A percentile compares a stretch with the other conserved stretches of the same genome.
phyloP scores from a whole-genome alignment of 2,113 vertebrate genomes.

The Eurystomus gularis region DNA sequence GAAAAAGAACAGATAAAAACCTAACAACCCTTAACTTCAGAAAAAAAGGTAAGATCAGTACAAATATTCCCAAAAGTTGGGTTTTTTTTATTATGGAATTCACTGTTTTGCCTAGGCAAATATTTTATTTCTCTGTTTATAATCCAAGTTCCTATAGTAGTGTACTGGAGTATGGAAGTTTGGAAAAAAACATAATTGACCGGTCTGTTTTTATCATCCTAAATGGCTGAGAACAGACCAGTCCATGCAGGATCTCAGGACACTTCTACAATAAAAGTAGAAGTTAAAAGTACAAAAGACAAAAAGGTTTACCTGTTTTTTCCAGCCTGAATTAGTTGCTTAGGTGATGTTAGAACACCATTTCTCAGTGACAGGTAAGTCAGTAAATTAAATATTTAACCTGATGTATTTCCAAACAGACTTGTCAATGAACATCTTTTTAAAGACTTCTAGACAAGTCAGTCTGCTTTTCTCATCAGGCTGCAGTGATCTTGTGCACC shows the following conservation, averaged over 20 bases:
- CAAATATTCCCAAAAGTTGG: neutral
- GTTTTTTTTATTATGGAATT: conserved; percentile 16
- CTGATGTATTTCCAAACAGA: neutral
- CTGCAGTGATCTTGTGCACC: neutral
- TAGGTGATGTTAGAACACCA: neutral
- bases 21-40: neutral
- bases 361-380: neutral
- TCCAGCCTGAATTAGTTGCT: neutral
- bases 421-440: neutral
- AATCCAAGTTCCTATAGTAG: neutral
- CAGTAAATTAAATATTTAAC: neutral
- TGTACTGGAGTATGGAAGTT: neutral
- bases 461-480: neutral
- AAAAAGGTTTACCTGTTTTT: neutral
- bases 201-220: neutral
- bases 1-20: neutral
- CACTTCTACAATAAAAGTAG: conserved; percentile 1
- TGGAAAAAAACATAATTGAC: neutral
- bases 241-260: neutral
- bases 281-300: conserved; percentile 14
- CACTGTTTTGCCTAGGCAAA: neutral
- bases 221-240: neutral
- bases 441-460: neutral
- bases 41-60: neutral
- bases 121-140: neutral